Evolutionary conservation across 1,140 invertebrate species (phyloP), one percentile per base, ranked within the genome.

Genomic region (Eriocheir sinensis): DNA sequence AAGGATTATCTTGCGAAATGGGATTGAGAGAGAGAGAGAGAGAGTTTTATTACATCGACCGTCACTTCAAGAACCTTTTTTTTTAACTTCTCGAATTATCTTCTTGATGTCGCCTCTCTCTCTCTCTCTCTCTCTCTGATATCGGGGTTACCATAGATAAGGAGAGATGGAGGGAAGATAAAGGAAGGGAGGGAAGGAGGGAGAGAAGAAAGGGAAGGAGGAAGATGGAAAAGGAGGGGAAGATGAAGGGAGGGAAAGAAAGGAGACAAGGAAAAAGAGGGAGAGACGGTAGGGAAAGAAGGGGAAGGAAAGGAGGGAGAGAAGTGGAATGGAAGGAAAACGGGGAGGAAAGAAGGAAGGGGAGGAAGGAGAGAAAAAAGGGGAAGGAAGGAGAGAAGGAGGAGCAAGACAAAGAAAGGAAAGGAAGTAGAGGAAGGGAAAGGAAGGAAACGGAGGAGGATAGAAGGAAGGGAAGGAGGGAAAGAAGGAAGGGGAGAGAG

Each of bases 211-310:
- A n/a, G 60, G 60, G 60, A n/a, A 15, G n/a, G n/a, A 15, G 60
- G n/a, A n/a, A 72, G n/a, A 72, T 15, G n/a, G n/a, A 72, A n/a
- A n/a, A 72, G 60, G n/a, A n/a, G 60, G 60, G n/a, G 60, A 72
- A n/a, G 12, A 72, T 15, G 60, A n/a, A 72, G n/a, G 12, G 60
- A 72, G 12, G 12, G 12, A 72, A n/a, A 15, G 60, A n/a, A n/a
- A 72, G 60, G 60, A 15, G n/a, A n/a, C n/a, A n/a, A 15, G 60
- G n/a, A n/a, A n/a, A 72, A 15, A 72, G 60, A n/a, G 60, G 60
- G n/a, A n/a, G 60, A n/a, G n/a, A 72, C 12, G 60, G 60, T 15
- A 72, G 12, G 60, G 12, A 72, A n/a, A n/a, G 60, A 72, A 72
- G 60, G 60, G n/a, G 60, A n/a, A n/a, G n/a, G 12, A 72, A n/a